These are phyloP conservation scores for Enteromius mattozi DNA, from an alignment of 2,797 vertebrate genomes.

Conservation along the genomic window DNA sequence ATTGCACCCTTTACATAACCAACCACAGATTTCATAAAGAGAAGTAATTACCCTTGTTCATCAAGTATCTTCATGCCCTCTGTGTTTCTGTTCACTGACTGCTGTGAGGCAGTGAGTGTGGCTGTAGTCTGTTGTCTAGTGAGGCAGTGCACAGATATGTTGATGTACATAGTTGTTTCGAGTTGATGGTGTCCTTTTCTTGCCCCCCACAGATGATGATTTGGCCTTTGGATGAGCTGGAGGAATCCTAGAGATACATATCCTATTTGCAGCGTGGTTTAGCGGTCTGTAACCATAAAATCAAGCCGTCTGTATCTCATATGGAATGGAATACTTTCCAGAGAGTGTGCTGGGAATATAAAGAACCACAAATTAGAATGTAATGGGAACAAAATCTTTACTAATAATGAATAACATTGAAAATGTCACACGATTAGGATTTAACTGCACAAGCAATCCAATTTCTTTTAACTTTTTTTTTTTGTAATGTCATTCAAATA, in stretches of 20 bases:
- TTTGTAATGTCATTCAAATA: background rate
- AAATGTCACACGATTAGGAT: background rate
- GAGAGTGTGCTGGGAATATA: background rate
- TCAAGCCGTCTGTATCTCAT: conserved; percentile 9
- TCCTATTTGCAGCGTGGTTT: conserved; percentile 1
- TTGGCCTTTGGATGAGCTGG: conserved; percentile 14
- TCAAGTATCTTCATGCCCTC: conserved; percentile 62
- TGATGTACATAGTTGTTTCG: background rate
- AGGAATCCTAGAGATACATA: conserved; percentile 14
- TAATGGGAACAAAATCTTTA: background rate
- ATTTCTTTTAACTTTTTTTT: background rate
- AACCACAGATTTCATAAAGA: background rate
- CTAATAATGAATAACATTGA: background rate
- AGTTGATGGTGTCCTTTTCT: conserved; percentile 33
- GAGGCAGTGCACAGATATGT: background rate
- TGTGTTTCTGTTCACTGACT: background rate
- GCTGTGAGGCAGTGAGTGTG: background rate
- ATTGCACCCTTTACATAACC: conserved; percentile 11
- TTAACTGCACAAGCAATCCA: background rate
- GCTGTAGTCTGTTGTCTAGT: background rate
- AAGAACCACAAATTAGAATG: background rate
- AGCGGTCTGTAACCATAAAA: conserved; percentile 26
- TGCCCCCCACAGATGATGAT: conserved; percentile 5
- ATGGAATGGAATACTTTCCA: background rate
- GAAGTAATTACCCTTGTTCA: conserved; percentile 67